phyloP scores from a whole-genome alignment of 2,113 vertebrate genomes.

The Lepisosteus osseus region DNA sequence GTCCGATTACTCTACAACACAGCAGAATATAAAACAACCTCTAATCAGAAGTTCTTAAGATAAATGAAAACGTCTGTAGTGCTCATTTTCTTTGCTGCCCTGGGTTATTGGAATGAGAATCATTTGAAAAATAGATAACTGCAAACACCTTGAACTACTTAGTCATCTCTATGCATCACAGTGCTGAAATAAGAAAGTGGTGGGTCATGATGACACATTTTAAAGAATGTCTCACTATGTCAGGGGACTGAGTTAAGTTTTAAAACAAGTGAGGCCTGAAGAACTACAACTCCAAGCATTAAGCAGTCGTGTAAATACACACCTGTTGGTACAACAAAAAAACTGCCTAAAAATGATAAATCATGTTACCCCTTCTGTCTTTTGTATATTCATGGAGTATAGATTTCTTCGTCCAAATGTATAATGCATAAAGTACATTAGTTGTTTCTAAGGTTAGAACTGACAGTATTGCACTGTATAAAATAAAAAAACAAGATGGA shows the following conservation, averaged over 20 bases:
- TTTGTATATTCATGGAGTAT: constrained; percentile 1
- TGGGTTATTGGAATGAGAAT: not conserved
- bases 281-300: not conserved
- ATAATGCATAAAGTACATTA: not conserved
- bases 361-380: not conserved
- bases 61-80: not conserved
- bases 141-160: not conserved
- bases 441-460: no score
- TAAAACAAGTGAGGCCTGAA: not conserved
- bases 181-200: not conserved
- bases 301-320: not conserved
- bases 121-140: not conserved
- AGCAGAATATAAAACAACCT: not conserved
- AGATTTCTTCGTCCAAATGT: not conserved
- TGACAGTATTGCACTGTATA: no score
- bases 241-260: not conserved
- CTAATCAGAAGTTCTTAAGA: not conserved
- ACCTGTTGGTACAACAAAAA: not conserved
- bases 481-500: no score
- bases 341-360: not conserved
- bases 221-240: not conserved
- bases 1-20: not conserved
- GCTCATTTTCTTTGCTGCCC: not conserved
- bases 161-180: not conserved
- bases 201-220: constrained; percentile 3